Evolutionary conservation across 2,797 vertebrate genomes (phyloP), one percentile per base, ranked within the genome.

Genomic region (Helarctos malayanus): DNA sequence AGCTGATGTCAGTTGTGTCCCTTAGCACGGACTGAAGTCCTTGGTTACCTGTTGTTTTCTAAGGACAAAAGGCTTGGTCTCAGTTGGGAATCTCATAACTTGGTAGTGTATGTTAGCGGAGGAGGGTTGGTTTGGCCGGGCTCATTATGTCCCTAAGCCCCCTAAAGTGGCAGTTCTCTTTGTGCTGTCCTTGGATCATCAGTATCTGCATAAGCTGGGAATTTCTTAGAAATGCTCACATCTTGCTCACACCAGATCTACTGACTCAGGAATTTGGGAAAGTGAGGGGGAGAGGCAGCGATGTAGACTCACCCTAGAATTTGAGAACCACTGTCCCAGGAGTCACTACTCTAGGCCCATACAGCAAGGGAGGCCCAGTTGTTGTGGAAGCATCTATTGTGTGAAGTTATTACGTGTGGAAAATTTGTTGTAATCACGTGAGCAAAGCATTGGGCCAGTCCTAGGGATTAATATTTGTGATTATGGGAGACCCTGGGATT

Each of bases 401-500:
- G 73, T 9, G 12, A 45, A 61, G 47, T 19, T 80, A 45, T 32
- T 57, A 32, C 3, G 0, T 71, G 63, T 75, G 52, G n/a, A 89
- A 85, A 91, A 32, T 69, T 27, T 86, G 23, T 45, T 52, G 38
- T 29, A 47, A 68, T 49, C n/a, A 32, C 49, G 54, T 71, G 45
- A 85, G 63, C 85, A 94, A 79, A 93, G 8, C 73, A 25, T n/a
- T n/a, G 57, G 54, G 25, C 16, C 15, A 21, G 18, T 83, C 10
- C 47, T 41, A 47, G 82, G 78, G 45, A 91, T 94, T 93, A 45
- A 35, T 83, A 78, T 63, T 63, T 97, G 56, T 45, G 54, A 79
- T 80, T 96, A 76, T 38, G 84, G 32, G 57, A 91, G 52, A 86
- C 3, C 1, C 13, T 94, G 85, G 82, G 93, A 91, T 96, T 96